Evolutionary conservation across 1,140 invertebrate genomes (phyloP), one percentile per base, ranked within the genome.

Genomic region (Diplogasteroides magnus): DNA sequence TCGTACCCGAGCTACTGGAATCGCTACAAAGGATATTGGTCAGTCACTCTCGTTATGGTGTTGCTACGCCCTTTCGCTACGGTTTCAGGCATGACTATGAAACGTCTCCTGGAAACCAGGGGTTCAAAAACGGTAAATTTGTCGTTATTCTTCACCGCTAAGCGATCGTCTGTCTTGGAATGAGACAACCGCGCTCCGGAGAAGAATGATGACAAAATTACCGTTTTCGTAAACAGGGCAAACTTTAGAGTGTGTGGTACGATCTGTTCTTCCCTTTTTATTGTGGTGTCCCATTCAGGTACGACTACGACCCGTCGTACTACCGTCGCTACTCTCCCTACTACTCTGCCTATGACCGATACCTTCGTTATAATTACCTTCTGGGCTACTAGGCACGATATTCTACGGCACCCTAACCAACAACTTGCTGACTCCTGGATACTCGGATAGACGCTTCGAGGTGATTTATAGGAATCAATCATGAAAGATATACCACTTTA

Each of bases 381-480:
- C 70, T 64, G n/a, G 15, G 2, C 2, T 2, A 60, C 67, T 60
- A 32, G 65, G 73, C 69, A 48, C 63, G 73, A 60, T 73, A 73
- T 37, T 56, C 65, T 75, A 74, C 69, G 29, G 59, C 27, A 74
- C 73, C 31, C 65, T 74, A 59, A 61, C 73, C 64, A 75, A 65
- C 57, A 73, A 74, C 67, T 74, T 69, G 73, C 65, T 74, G 27
- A 74, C 73, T 59, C 73, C 67, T 31, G 63, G 27, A 23, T 73
- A 67, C 61, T 74, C 69, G 73, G 73, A 74, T 65, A 69, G 73
- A 57, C 73, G 73, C 26, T 74, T 74, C 63, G 67, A 73, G 57
- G 64, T 72, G 25, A n/a, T n/a, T n/a, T n/a, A n/a, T n/a, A n/a
- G n/a, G n/a, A n/a, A n/a, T n/a, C n/a, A n/a, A n/a, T n/a, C n/a